A percentile compares a stretch with the other conserved stretches of the same genome.
Conservation (phyloP, 2,113 vertebrate species). For the Chamaetylas fuelleborni region DNA sequence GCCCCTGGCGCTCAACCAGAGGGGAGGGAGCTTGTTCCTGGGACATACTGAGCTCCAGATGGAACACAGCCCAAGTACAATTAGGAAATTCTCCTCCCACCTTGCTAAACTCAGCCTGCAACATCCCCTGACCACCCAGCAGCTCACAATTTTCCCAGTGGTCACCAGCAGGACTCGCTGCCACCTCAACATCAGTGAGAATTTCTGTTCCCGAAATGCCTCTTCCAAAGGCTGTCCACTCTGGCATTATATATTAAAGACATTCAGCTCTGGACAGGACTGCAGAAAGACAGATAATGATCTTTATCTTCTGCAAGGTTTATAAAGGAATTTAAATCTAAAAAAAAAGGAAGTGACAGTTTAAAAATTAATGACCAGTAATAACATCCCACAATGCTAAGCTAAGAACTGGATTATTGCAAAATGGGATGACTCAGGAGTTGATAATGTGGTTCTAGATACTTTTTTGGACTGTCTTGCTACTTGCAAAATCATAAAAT, state of each 20-base stretch:
- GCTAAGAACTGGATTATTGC: conserved; percentile 6
- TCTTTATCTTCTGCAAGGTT: not conserved
- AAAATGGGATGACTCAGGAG: conserved; percentile 36
- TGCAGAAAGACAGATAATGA: conserved; percentile 18
- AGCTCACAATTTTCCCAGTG: not conserved
- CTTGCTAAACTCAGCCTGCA: not conserved
- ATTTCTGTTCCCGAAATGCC: not conserved
- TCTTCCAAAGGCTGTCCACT: not conserved
- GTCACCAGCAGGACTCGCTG: not conserved
- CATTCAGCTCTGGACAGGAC: not conserved
- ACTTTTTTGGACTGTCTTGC: not conserved
- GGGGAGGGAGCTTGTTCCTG: not conserved
- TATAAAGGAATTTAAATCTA: conserved; percentile 35
- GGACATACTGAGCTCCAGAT: not conserved
- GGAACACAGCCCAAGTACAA: not conserved
- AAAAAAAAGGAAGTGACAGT: not conserved
- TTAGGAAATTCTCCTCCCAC: not conserved
- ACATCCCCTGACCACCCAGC: not conserved
- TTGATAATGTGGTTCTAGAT: not conserved
- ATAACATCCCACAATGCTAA: conserved; percentile 26
- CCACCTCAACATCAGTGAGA: not conserved
- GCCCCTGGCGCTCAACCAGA: not conserved
- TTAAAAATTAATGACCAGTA: conserved; percentile 65
- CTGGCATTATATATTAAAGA: not conserved
- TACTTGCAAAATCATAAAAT: not conserved